Conservation (phyloP, 2,113 vertebrate species). For the Saguinus imperator region DNA sequence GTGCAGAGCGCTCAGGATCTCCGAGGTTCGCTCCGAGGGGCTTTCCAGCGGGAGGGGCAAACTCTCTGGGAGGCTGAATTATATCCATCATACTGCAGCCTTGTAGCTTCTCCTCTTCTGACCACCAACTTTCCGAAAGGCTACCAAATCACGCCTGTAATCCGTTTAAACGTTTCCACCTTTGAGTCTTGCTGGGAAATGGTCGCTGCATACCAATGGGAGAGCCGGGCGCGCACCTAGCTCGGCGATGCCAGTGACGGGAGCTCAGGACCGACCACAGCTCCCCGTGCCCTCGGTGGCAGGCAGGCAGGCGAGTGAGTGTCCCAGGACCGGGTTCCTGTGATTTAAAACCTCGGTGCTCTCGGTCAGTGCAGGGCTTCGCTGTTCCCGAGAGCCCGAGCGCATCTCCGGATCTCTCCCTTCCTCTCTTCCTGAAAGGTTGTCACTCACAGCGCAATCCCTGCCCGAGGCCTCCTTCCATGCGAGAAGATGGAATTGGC, state of each 20-base stretch:
- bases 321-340: conserved; percentile 40
- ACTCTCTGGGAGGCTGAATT: conserved; percentile 41
- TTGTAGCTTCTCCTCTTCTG: background rate
- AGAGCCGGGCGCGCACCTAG: conserved; percentile 47
- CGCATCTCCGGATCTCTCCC: background rate
- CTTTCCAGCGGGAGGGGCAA: conserved; percentile 48
- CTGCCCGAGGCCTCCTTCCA: conserved; percentile 59
- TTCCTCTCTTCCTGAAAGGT: conserved; percentile 29
- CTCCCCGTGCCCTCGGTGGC: background rate
- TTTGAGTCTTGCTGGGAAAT: conserved; percentile 49
- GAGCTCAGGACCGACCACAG: background rate
- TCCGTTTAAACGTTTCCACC: conserved; percentile 59
- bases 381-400: background rate
- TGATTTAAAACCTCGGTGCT: background rate
- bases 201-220: conserved; percentile 61
- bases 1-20: conserved; percentile 50
- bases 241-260: background rate
- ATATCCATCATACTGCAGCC: conserved; percentile 50
- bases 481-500: background rate
- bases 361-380: background rate
- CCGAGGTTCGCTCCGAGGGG: conserved; percentile 37
- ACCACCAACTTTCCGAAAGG: conserved; percentile 69
- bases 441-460: conserved; percentile 46
- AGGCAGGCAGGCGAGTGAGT: background rate
- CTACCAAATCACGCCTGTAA: conserved; percentile 56